Percentiles rank a stretch among this genome's conserved stretches.
phyloP scores from a whole-genome alignment of 2,888 invertebrate genomes.

The Leucoma salicis region DNA sequence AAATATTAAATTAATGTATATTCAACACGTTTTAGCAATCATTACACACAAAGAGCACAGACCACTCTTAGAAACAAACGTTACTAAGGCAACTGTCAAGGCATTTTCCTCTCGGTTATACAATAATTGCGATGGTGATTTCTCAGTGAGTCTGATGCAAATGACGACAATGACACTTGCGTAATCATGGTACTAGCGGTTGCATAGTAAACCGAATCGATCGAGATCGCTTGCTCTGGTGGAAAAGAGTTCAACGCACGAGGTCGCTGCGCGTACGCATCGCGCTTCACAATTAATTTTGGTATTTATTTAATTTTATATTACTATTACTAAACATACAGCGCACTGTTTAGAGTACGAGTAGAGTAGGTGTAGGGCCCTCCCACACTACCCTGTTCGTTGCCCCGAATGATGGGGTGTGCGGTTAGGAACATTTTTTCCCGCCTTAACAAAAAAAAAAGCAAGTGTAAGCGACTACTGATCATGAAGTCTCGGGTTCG shows the following conservation, averaged over 20 bases:
- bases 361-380: too few relatives aligned
- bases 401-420: too few relatives aligned
- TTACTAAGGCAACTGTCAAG: slow-evolving; percentile 30
- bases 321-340: background rate
- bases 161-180: slow-evolving; percentile 67
- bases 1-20: too few relatives aligned
- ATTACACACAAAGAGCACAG: background rate
- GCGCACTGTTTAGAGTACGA: too few relatives aligned
- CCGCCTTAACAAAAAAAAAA: too few relatives aligned
- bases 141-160: slow-evolving; percentile 59
- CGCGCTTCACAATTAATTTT: slow-evolving; percentile 23
- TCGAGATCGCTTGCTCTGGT: slow-evolving; percentile 43
- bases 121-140: slow-evolving; percentile 59
- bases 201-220: slow-evolving; percentile 39
- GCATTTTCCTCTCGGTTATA: slow-evolving; percentile 55
- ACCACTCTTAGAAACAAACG: slow-evolving; percentile 1
- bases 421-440: too few relatives aligned
- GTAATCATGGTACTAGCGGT: slow-evolving; percentile 44
- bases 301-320: slow-evolving; percentile 7
- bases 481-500: too few relatives aligned
- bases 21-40: too few relatives aligned
- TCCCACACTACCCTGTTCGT: too few relatives aligned
- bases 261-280: slow-evolving; percentile 35
- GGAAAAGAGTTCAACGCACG: slow-evolving; percentile 53
- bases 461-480: too few relatives aligned